These are phyloP conservation scores for Notothenia coriiceps DNA, from an alignment of 2,113 vertebrate species.

Conservation along the genomic window DNA sequence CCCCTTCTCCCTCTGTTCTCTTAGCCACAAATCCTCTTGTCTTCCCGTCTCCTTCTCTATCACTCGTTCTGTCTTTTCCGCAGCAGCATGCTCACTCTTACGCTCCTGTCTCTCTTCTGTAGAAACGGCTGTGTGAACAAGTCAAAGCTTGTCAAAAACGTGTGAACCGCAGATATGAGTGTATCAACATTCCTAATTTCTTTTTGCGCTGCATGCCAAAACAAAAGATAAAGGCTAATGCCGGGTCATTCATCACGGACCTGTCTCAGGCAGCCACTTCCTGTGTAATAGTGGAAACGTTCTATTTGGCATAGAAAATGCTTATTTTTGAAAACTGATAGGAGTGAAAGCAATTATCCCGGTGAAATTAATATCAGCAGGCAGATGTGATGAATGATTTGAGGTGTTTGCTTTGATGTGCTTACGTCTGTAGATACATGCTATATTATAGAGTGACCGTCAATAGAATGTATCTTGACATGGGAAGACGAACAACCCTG, in stretches of 20 bases:
- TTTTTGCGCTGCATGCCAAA: conserved; percentile 79
- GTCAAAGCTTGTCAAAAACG: conserved; percentile 77
- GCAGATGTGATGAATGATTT: conserved; percentile 62
- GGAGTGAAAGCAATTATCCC: conserved; percentile 58
- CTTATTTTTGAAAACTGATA: conserved; percentile 70
- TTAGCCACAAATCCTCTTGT: conserved; percentile 73
- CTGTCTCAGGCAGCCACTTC: conserved; percentile 65
- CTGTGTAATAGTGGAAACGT: conserved; percentile 68
- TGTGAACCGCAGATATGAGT: conserved; percentile 84
- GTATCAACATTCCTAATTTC: conserved; percentile 86
- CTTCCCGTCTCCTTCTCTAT: conserved; percentile 41
- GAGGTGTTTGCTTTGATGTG: conserved; percentile 58
- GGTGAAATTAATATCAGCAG: conserved; percentile 63
- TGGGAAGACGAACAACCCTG: conserved; percentile 28
- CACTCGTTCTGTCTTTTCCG: conserved; percentile 49
- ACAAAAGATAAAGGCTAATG: conserved; percentile 81
- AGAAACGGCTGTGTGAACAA: conserved; percentile 74
- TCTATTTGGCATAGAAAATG: conserved; percentile 69
- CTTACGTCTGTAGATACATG: conserved; percentile 72
- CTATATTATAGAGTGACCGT: conserved; percentile 33
- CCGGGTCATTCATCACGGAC: conserved; percentile 70
- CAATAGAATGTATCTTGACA: conserved; percentile 43
- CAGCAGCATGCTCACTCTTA: conserved; percentile 45
- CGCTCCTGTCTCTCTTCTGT: conserved; percentile 39
- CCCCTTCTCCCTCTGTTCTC: conserved; percentile 63